These are phyloP conservation scores for Sebastes vulpes DNA, from an alignment of 2,797 vertebrate species.

Conservation along the genomic window DNA sequence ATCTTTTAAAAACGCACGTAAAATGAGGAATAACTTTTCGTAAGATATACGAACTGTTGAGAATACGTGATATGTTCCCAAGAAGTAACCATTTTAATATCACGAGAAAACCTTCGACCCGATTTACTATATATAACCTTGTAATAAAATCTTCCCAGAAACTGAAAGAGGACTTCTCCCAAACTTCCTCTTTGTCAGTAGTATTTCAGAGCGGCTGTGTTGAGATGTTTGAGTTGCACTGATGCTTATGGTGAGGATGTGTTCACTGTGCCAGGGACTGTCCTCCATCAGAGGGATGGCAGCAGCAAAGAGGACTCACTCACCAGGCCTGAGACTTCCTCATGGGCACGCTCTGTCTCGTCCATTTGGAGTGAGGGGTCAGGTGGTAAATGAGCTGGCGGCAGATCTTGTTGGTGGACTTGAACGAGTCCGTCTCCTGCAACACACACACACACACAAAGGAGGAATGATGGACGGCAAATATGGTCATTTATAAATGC, in stretches of 20 bases:
- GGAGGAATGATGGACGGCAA: not conserved
- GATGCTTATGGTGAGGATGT: not conserved
- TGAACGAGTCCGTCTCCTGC: slow-evolving; percentile 88
- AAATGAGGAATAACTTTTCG: too few species aligned
- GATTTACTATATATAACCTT: not conserved
- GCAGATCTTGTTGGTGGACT: slow-evolving; percentile 92
- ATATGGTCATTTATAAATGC: not conserved
- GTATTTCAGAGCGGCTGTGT: not conserved
- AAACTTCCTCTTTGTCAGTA: not conserved
- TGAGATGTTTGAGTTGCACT: not conserved
- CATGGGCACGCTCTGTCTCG: slow-evolving; percentile 82
- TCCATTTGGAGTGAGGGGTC: slow-evolving; percentile 91
- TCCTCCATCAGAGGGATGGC: not conserved
- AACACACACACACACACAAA: slow-evolving; percentile 15
- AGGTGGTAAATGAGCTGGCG: slow-evolving; percentile 93
- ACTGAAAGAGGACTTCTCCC: not conserved
- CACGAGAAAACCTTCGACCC: not conserved
- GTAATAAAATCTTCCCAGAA: not conserved
- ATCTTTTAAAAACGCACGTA: too few species aligned
- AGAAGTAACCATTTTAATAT: not conserved
- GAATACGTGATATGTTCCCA: not conserved
- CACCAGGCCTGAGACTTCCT: slow-evolving; percentile 91
- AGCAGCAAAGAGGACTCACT: slow-evolving; percentile 65
- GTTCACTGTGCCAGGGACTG: not conserved
- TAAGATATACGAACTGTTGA: too few species aligned